A percentile compares a stretch with the other conserved stretches of the same genome.
These are phyloP conservation scores for Anguilla pacifica DNA, from an alignment of 2,797 vertebrate genomes.

Conservation along the genomic window DNA sequence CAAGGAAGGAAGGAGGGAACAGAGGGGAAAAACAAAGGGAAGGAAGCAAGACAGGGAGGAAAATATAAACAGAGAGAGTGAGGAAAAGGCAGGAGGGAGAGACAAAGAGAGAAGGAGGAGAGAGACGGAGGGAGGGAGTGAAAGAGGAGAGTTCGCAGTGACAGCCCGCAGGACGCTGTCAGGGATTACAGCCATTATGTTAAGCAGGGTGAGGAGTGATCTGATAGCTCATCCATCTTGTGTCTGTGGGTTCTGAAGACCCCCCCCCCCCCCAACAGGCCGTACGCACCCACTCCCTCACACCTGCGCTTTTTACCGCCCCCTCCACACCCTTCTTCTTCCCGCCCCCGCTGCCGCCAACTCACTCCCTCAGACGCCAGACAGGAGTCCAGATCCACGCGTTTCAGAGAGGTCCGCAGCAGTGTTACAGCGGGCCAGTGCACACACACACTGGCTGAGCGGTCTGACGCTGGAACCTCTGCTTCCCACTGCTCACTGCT, in stretches of 20 bases:
- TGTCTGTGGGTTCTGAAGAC: slow-evolving; percentile 20
- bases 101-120: slow-evolving; percentile 36
- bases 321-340: neutral
- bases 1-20: neutral
- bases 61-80: neutral
- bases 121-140: slow-evolving; percentile 54
- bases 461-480: neutral
- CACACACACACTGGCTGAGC: neutral
- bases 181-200: slow-evolving; percentile 37
- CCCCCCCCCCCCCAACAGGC: neutral
- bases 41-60: neutral
- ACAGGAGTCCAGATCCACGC: neutral
- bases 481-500: neutral
- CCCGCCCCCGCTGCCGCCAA: neutral
- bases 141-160: slow-evolving; percentile 49
- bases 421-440: neutral
- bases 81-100: neutral
- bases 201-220: slow-evolving; percentile 48
- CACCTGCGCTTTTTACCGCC: neutral
- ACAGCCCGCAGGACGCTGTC: slow-evolving; percentile 45
- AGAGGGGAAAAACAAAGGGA: neutral
- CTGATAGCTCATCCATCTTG: slow-evolving; percentile 41
- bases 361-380: neutral
- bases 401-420: neutral
- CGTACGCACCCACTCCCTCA: neutral